Conservation (phyloP, 2,888 invertebrate genomes). For the Augochlorella aurata region DNA sequence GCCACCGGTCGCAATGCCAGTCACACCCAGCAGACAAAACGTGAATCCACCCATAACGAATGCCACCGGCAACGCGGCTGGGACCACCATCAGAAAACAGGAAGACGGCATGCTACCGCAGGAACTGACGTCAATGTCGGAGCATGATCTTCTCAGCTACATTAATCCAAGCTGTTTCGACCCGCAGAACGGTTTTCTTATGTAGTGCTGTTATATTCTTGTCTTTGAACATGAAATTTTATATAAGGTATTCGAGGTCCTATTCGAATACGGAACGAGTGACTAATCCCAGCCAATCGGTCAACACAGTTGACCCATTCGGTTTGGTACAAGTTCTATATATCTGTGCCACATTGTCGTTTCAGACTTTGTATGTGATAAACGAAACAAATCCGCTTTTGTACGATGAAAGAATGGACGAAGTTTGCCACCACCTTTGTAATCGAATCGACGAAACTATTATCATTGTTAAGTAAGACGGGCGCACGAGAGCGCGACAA, state of each 20-base stretch:
- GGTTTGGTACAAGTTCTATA: slow-evolving; percentile 50
- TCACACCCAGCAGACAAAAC: slow-evolving; percentile 78
- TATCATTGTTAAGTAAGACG: slow-evolving; percentile 70
- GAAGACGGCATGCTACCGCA: slow-evolving; percentile 85
- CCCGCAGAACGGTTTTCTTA: slow-evolving; percentile 81
- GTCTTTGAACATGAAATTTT: slow-evolving; percentile 36
- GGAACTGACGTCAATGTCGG: slow-evolving; percentile 92
- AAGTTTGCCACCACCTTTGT: slow-evolving; percentile 59
- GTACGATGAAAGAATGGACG: slow-evolving; percentile 53
- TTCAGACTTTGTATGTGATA: slow-evolving; percentile 60
- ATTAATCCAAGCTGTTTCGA: slow-evolving; percentile 95
- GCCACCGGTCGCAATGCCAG: slow-evolving; percentile 69
- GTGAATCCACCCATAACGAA: slow-evolving; percentile 84
- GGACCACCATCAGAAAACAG: slow-evolving; percentile 83
- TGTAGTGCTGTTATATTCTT: slow-evolving; percentile 71
- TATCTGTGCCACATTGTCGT: slow-evolving; percentile 63
- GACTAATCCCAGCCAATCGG: slow-evolving; percentile 44
- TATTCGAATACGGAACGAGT: slow-evolving; percentile 18
- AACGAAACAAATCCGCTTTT: slow-evolving; percentile 52
- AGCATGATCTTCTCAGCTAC: slow-evolving; percentile 93
- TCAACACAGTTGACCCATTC: slow-evolving; percentile 15
- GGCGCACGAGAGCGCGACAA: slow-evolving; percentile 75
- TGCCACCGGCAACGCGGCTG: slow-evolving; percentile 80
- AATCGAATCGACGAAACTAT: slow-evolving; percentile 50
- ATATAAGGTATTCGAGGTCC: slow-evolving; percentile 31